Conservation (phyloP, 2,888 invertebrate species). For the Labia minor region DNA sequence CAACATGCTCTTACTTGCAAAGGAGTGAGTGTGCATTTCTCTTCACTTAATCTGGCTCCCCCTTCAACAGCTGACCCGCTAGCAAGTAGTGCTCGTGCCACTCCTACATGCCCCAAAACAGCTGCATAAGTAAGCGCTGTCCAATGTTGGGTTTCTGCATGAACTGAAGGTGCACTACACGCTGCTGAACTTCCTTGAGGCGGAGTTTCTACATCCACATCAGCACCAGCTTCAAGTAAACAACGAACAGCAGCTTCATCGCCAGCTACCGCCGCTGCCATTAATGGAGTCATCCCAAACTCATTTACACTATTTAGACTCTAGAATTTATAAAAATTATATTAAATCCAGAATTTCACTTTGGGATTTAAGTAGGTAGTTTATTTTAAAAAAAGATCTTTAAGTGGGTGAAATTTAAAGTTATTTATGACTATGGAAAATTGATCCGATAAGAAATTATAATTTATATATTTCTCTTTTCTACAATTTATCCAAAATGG, state of each 20-base stretch:
- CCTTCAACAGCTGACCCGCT: constrained; percentile 78
- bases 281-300: constrained; percentile 68
- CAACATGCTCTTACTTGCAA: constrained; percentile 56
- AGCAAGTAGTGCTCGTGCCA: constrained; percentile 55
- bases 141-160: constrained; percentile 67
- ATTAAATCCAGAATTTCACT: background rate
- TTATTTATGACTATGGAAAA: too few species aligned
- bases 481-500: too few species aligned
- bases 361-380: too few species aligned
- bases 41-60: constrained; percentile 69
- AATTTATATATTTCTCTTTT: too few species aligned
- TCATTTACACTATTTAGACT: constrained; percentile 66
- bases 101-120: constrained; percentile 38
- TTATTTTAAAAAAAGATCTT: too few species aligned
- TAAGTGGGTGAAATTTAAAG: too few species aligned
- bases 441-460: too few species aligned
- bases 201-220: constrained; percentile 71
- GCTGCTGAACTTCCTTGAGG: constrained; percentile 40
- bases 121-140: constrained; percentile 77
- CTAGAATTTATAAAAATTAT: constrained; percentile 20
- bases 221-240: constrained; percentile 68
- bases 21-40: constrained; percentile 78
- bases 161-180: constrained; percentile 43
- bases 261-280: constrained; percentile 69
- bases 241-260: constrained; percentile 66